Evolutionary conservation across 2,888 invertebrate species (phyloP), one percentile per base, ranked within the genome.

Genomic region (Lepidocyrtoides sp.): DNA sequence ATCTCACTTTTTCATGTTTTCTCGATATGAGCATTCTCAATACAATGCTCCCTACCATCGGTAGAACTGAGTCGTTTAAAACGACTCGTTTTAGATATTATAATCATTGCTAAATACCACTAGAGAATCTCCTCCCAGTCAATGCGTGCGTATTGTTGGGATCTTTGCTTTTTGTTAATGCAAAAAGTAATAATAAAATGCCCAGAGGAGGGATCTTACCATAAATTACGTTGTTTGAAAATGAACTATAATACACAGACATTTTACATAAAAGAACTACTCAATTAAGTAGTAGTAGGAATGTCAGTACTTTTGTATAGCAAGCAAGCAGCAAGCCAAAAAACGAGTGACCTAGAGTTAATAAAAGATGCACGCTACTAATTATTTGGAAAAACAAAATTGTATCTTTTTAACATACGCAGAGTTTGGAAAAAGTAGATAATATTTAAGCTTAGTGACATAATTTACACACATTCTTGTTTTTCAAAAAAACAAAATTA

Each of bases 81-180:
- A 60, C 17, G 32, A n/a, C 2, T n/a, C n/a, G n/a, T n/a, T n/a
- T n/a, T n/a, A n/a, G 69, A 84, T 44, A 84, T 84, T 63, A 26
- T 51, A 51, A 32, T 66, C 7, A 29, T 86, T 20, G 0, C 2
- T 66, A 36, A 23, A 44, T 14, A 66, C 8, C 29, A 83, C 26
- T 26, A 63, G 2, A 69, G 29, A 63, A 60, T 87, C 87, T 66
- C 87, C 87, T 82, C 88, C 88, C 29, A 83, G 89, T 89, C 72
- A 89, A 89, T 60, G 83, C 32, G 54, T 48, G 10, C 26, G 44
- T 26, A 77, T 77, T 51, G 51, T 54, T 54, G 54, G 54, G 54
- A 57, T 32, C 57, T 5, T 75, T 29, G 63, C 36, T 69, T 17
- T n/a, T 69, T 69, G 75, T 48, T n/a, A 75, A 75, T 48, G 44